phyloP scores from a whole-genome alignment of 2,888 invertebrate species.

The Eremobia ochroleuca region DNA sequence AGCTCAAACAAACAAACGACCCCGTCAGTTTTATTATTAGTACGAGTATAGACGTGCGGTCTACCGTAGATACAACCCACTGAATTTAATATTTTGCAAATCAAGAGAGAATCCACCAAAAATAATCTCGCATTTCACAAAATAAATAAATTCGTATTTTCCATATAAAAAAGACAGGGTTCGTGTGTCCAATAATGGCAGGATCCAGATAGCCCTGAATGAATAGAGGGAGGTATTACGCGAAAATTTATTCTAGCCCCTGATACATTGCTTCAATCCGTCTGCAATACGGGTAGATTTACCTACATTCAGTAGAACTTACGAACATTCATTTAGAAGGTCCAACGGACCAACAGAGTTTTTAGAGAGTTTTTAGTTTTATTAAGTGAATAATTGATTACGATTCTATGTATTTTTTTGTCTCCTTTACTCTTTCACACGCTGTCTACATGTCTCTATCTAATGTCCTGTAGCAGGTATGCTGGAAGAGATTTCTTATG shows the following conservation, averaged over 20 bases:
- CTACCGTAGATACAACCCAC: not conserved
- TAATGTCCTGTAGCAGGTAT: too few species aligned
- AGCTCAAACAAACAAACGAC: too few species aligned
- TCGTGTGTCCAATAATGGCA: constrained; percentile 36
- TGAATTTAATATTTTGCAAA: too few species aligned
- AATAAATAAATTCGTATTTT: constrained; percentile 27
- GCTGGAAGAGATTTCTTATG: too few species aligned
- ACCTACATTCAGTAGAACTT: constrained; percentile 26
- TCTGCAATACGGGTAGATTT: constrained; percentile 39
- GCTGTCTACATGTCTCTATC: too few species aligned
- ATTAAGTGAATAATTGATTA: too few species aligned
- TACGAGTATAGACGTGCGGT: too few species aligned
- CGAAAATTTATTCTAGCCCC: constrained; percentile 47
- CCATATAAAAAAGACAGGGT: constrained; percentile 16
- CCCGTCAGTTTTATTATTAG: too few species aligned
- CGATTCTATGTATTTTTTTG: too few species aligned
- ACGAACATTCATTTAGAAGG: constrained; percentile 29
- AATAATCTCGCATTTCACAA: not conserved
- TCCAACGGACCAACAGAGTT: not conserved
- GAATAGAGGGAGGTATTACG: constrained; percentile 43
- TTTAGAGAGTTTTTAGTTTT: too few species aligned
- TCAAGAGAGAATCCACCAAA: not conserved
- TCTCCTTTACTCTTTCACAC: too few species aligned
- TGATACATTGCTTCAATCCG: constrained; percentile 52
- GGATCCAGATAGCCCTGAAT: constrained; percentile 40